Evolutionary conservation across 2,113 vertebrate species (phyloP), one percentile per base, ranked within the genome.

Genomic region (Eurystomus gularis): DNA sequence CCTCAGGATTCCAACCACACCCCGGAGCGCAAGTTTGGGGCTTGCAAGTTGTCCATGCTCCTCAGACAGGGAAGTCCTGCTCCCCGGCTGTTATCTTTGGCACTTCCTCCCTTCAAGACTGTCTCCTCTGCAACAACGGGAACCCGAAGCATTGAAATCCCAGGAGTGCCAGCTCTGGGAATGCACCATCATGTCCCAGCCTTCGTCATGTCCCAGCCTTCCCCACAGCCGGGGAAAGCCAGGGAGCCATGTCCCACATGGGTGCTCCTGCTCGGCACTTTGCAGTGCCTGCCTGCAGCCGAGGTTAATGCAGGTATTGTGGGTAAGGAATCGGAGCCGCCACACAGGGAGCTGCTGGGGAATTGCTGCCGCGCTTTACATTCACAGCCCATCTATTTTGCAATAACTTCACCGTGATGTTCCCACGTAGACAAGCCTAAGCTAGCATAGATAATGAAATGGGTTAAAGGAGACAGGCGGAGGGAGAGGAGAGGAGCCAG

Each of bases 371-470:
- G 20, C 3, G n/a, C 91, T 96, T 94, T 88, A 80, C 94, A 94
- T 95, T 96, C 96, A 92, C 92, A 94, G 94, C 93, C 95, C 96
- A 93, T 96, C 96, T 96, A 94, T 96, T 97, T 97, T 97, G 96
- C 96, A 96, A 95, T 95, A 96, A 90, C 95, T 93, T 90, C 93
- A 57, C 88, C 88, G 18, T 81, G 96, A 96, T 93, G 96, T 96
- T 97, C 96, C 95, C 96, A 97, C 94, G 94, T 96, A 96, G 96
- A 58, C 96, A 96, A 97, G 96, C 96, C 96, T 95, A 96, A 97
- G 96, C 96, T 97, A 96, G 96, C 96, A 96, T 88, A 96, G 96
- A 96, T 97, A 97, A 96, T 97, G 96, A 95, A 97, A 94, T 96
- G 96, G 96, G 96, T 97, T 97, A 97, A 96, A 96, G 96, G 95